Base-by-base conservation (phyloP, 1,140 invertebrate species). In the Ceratosolen solmsi region DNA sequence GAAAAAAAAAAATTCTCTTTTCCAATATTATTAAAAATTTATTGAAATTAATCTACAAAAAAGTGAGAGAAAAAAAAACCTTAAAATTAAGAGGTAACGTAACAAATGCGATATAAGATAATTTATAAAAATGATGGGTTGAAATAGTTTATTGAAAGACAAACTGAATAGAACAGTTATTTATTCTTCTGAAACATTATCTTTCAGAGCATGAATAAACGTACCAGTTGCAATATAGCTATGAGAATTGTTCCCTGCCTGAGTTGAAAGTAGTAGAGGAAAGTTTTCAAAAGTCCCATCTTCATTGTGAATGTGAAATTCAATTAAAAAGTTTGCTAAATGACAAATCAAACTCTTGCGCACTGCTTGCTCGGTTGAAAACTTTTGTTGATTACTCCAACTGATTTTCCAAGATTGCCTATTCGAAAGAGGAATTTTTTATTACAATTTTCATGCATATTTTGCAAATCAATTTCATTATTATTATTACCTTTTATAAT, bases 181-280 rank as follows among this genome's bases (percentile, higher is more conserved):
- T 58, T 15, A 27, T 63, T 30, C 4, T 27, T 63, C 58, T 27
- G 4, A 9, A 30, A 63, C 13, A 63, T 63, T 13, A 63, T 63
- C 58, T 63, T 22, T 33, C 27, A 33, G 25, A 3, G 9, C 27
- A 30, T 15, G 13, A 38, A 17, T 4, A 38, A 68, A 86, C 88
- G 87, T 86, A 93, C 92, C 88, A 92, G 77, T 78, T 92, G 90
- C 2, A 92, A 82, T 73, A 93, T 89, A 15, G 92, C 92, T 56
- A 93, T 92, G 13, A 93, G 83, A 33, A 92, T 88, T 0, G 92
- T 92, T 27, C 92, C 92, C 77, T 93, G 92, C 74, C 90, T 88
- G 54, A 93, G 84, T 49, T 88, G 92, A 79, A 92, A 91, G 51
- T 89, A 90, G 54, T 90, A 88, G 63, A 92, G 84, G 80, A 90